Percentiles rank a stretch among this genome's conserved stretches.
phyloP scores from a whole-genome alignment of 2,797 vertebrate species.

The Takifugu rubripes region DNA sequence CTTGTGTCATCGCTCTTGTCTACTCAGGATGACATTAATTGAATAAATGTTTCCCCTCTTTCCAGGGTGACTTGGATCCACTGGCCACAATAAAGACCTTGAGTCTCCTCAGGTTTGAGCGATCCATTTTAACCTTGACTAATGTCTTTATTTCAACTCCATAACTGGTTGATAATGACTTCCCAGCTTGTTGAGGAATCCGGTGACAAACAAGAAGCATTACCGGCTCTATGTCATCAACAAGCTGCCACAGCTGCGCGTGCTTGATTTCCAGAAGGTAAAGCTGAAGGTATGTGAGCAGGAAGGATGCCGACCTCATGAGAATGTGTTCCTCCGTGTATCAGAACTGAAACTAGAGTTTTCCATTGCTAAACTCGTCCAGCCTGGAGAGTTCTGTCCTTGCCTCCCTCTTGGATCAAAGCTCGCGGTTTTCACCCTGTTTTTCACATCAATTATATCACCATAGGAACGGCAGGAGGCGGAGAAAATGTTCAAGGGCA shows the following conservation, averaged over 20 bases:
- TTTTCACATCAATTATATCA: constrained; percentile 71
- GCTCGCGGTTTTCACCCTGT: constrained; percentile 70
- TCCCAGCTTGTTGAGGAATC: constrained; percentile 90
- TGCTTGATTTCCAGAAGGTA: constrained; percentile 97
- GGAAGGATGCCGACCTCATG: background rate
- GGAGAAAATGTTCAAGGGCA: constrained; percentile 99
- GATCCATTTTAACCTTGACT: background rate
- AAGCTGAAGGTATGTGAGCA: constrained; percentile 86
- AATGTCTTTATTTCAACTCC: background rate
- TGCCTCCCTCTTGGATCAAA: constrained; percentile 1
- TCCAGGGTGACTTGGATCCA: constrained; percentile 91
- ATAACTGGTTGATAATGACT: background rate
- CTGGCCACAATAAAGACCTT: constrained; percentile 87
- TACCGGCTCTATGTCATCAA: constrained; percentile 94
- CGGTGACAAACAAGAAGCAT: constrained; percentile 98
- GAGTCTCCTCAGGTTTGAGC: constrained; percentile 85
- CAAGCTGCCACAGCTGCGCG: constrained; percentile 92
- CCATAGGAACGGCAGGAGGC: constrained; percentile 98
- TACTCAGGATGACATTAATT: background rate
- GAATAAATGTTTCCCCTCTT: background rate
- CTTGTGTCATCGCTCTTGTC: no score
- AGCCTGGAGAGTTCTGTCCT: background rate
- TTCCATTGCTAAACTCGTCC: background rate
- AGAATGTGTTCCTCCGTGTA: background rate
- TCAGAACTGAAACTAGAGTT: no score